Base-by-base conservation (phyloP, 2,797 vertebrate species). In the Kryptolebias ocellatus region DNA sequence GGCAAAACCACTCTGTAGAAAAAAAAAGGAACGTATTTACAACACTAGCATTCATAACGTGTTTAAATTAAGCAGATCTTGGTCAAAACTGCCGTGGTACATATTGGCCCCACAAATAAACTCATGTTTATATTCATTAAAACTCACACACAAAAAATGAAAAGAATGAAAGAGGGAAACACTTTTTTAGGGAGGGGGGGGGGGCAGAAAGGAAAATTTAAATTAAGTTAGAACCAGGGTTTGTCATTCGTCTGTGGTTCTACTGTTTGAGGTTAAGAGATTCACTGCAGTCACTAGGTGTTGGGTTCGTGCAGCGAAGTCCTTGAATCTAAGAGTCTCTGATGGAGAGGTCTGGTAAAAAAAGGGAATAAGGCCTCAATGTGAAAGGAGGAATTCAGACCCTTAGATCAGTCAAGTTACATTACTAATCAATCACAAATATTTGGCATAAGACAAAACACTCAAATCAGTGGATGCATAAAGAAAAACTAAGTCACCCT, bases 1-100 rank as follows among this genome's bases (percentile, higher is more conserved):
- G 87, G 90, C 94, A 96, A 95, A 95, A 91, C 89, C 96, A 98
- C 91, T 96, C 93, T 91, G 95, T 96, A 96, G 93, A 96, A 96
- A 96, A 93, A 96, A 96, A 96, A 94, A 91, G 92, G 93, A 94
- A 85, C 90, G 88, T 94, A 92, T 94, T 91, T 80, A 91, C 84
- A 86, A 89, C 74, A 92, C 64, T 88, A 75, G 56, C 87, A 92
- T 87, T 74, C 72, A 88, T 84, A 80, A 88, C 87, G 85, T 82
- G 91, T 90, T 72, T 91, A 93, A 93, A 94, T 94, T 92, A 94
- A 93, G 93, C 92, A 91, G 89, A 91, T 93, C 83, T 98, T 98
- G 97, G 97, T 98, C 97, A 84, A 83, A 94, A 95, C 94, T 94
- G 93, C 94, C 87, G 88, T 90, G 92, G 92, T 94, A 95, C 94